Evolutionary conservation across 1,140 invertebrate species (phyloP), one percentile per base, ranked within the genome.

Genomic region (Calephelis virginiensis): DNA sequence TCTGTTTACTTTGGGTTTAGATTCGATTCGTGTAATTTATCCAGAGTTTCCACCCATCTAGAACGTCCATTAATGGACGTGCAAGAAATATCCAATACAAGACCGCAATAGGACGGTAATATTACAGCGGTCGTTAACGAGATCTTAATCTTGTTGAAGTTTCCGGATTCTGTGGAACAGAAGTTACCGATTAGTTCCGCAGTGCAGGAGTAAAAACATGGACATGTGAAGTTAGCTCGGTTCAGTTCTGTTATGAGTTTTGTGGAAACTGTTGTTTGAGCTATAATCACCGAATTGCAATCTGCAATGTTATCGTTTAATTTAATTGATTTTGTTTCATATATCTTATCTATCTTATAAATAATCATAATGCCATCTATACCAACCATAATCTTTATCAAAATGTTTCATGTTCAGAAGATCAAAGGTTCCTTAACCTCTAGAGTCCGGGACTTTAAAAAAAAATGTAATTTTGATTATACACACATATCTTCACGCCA

Each of bases 111-210:
- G 28, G 11, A 48, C 11, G n/a, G 46, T 48, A 48, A 48, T 12
- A 71, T 69, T 28, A 40, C n/a, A 62, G 43, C 38, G 49, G 66
- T 68, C 66, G 45, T 68, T 68, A 68, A 28, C 49, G 66, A 48
- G 46, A 48, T 59, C 66, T 63, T 68, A 68, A 68, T 68, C 40
- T 59, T 40, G 12, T 47, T 49, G 40, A 61, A 65, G 14, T 69
- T 69, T 11, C 60, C n/a, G 6, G 50, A 66, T 65, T 48, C 48
- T 60, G 70, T 64, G 40, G 28, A 67, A 61, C 50, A 59, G 61
- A 63, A 67, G 64, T 70, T 70, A 37, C 37, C 64, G 64, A 70
- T 70, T 70, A 70, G 69, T 70, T 70, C 46, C 45, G 38, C 49
- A 59, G 56, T 63, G 13, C 8, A 14, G 28, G 13, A 67, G 65